Evolutionary conservation across 2,888 invertebrate species (phyloP).

Genomic region (Catocala fraxini): DNA sequence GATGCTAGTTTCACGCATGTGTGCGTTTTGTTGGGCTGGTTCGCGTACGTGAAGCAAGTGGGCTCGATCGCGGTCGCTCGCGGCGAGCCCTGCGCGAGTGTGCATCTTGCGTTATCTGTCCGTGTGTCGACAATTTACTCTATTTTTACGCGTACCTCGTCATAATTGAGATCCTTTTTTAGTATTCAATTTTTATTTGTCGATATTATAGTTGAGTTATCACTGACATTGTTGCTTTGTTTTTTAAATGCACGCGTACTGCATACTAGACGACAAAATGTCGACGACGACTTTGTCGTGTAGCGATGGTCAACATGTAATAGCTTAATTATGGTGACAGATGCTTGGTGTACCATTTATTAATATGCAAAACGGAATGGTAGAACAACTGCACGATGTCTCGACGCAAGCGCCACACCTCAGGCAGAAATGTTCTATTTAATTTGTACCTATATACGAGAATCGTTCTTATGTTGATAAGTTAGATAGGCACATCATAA

Average conservation of each 20-base stretch:
- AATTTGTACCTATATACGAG: too few species aligned
- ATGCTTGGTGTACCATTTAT: conserved; percentile 30
- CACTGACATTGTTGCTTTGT: background rate
- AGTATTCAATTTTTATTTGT: conserved; percentile 8
- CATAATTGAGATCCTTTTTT: conserved; percentile 29
- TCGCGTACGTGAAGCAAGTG: conserved; percentile 13
- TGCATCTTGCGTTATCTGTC: conserved; percentile 18
- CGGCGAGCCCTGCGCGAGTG: conserved; percentile 15
- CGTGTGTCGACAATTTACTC: conserved; percentile 28
- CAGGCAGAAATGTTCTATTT: too few species aligned
- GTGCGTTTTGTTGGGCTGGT: conserved; percentile 22
- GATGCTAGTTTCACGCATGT: conserved; percentile 27
- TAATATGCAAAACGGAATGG: conserved; percentile 3
- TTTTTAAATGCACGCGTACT: too few species aligned
- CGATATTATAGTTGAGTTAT: background rate
- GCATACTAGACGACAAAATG: too few species aligned
- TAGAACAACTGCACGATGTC: too few species aligned
- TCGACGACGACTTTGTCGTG: too few species aligned
- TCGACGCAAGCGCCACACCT: too few species aligned
- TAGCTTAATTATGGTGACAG: too few species aligned
- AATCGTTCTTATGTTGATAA: too few species aligned
- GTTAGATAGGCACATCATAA: too few species aligned
- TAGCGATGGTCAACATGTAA: too few species aligned
- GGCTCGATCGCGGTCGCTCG: conserved; percentile 1
- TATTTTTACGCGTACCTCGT: conserved; percentile 26